These are phyloP conservation scores for Paratilapia polleni DNA, from an alignment of 2,113 vertebrate genomes.

Conservation along the genomic window DNA sequence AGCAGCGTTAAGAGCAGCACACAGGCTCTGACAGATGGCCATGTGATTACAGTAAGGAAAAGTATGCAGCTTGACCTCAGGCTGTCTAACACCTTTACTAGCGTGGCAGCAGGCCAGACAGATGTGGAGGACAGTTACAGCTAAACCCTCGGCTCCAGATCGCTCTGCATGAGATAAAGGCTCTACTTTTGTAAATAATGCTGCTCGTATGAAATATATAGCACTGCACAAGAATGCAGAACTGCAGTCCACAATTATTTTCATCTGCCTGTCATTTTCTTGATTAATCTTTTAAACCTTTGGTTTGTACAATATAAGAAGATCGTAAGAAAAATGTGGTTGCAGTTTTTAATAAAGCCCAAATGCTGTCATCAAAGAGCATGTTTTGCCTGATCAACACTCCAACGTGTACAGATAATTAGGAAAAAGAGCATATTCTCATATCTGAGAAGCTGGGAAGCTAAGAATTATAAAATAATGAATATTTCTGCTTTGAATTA, in stretches of 20 bases:
- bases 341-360: accelerated
- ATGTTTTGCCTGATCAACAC: accelerated
- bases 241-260: not conserved
- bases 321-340: accelerated
- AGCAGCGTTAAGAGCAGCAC: slow-evolving; percentile 31
- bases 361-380: not conserved
- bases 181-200: not conserved
- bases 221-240: not conserved
- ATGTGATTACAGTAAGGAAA: slow-evolving; percentile 66
- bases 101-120: slow-evolving; percentile 41
- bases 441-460: too few relatives aligned
- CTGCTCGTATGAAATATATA: not conserved
- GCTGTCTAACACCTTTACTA: slow-evolving; percentile 65
- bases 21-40: slow-evolving; percentile 56
- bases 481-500: not conserved
- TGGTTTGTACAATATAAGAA: not conserved
- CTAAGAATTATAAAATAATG: accelerated
- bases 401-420: not conserved
- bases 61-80: slow-evolving; percentile 67
- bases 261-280: not conserved
- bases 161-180: not conserved
- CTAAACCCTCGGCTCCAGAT: slow-evolving; percentile 8
- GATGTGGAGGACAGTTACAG: slow-evolving; percentile 27
- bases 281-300: not conserved
- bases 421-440: not conserved